A percentile compares a stretch with the other conserved stretches of the same genome.
Evolutionary conservation across 2,113 vertebrate genomes (phyloP).

Genomic region (Rissa tridactyla): DNA sequence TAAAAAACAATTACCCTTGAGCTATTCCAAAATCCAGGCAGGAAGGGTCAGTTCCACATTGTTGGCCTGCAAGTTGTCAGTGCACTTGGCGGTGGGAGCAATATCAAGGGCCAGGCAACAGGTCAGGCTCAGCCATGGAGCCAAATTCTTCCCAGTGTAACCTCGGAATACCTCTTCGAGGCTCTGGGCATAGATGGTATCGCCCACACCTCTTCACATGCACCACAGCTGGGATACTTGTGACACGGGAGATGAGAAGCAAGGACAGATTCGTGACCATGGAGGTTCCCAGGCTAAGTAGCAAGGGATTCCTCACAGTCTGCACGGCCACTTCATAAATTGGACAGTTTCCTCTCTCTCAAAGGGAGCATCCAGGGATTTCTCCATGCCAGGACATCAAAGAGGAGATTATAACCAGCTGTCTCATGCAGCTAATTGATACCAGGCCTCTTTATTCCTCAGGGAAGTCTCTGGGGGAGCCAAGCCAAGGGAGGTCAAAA

Average conservation of each 20-base stretch:
- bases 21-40: neutral
- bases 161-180: neutral
- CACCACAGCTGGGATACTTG: neutral
- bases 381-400: neutral
- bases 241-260: neutral
- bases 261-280: neutral
- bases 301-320: neutral
- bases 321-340: neutral
- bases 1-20: neutral
- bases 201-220: neutral
- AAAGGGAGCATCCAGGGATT: neutral
- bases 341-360: neutral
- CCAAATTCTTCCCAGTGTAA: neutral
- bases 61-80: neutral
- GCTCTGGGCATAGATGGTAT: neutral
- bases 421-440: neutral
- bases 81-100: neutral
- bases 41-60: neutral
- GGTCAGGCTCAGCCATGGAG: neutral
- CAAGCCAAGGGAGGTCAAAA: neutral
- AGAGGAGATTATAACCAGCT: neutral
- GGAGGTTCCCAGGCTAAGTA: neutral
- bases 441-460: neutral
- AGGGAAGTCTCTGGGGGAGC: neutral
- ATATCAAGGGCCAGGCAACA: fast-evolving